Conservation (phyloP, 1,140 invertebrate species). For the Drosophila trapezifrons region DNA sequence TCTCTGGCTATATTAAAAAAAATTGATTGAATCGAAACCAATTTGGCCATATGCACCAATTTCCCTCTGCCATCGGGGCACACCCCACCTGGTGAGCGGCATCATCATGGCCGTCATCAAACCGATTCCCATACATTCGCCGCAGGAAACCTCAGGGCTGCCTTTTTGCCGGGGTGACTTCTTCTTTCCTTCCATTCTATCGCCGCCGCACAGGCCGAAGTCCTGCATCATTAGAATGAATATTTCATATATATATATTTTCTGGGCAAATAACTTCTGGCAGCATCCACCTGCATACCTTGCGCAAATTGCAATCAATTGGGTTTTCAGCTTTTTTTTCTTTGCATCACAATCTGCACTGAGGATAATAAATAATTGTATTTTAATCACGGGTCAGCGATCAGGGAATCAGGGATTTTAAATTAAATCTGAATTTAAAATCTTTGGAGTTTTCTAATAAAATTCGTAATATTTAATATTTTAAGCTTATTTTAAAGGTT, state of each 20-base stretch:
- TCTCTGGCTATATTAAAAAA: slow-evolving; percentile 17
- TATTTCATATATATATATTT: slow-evolving; percentile 38
- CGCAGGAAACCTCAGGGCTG: slow-evolving; percentile 12
- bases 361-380: neutral
- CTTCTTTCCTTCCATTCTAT: neutral
- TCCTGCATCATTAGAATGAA: slow-evolving; percentile 36
- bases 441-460: neutral
- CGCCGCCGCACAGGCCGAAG: slow-evolving; percentile 1
- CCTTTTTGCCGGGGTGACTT: slow-evolving; percentile 10
- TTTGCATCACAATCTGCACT: neutral
- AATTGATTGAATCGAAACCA: slow-evolving; percentile 42
- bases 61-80: neutral
- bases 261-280: slow-evolving; percentile 25
- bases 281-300: slow-evolving; percentile 11
- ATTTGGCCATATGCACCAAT: slow-evolving; percentile 32
- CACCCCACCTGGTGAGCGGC: slow-evolving; percentile 11
- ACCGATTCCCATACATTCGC: slow-evolving; percentile 12
- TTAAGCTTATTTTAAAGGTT: neutral
- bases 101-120: slow-evolving; percentile 3
- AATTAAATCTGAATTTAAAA: neutral
- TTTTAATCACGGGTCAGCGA: too few relatives aligned
- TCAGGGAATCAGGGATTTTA: neutral
- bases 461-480: neutral
- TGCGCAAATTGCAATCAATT: slow-evolving; percentile 38
- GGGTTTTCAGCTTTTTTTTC: slow-evolving; percentile 14